Percentiles rank a stretch among this genome's conserved stretches.
These are phyloP conservation scores for Aricia artaxerxes DNA, from an alignment of 2,888 invertebrate genomes.

Conservation along the genomic window DNA sequence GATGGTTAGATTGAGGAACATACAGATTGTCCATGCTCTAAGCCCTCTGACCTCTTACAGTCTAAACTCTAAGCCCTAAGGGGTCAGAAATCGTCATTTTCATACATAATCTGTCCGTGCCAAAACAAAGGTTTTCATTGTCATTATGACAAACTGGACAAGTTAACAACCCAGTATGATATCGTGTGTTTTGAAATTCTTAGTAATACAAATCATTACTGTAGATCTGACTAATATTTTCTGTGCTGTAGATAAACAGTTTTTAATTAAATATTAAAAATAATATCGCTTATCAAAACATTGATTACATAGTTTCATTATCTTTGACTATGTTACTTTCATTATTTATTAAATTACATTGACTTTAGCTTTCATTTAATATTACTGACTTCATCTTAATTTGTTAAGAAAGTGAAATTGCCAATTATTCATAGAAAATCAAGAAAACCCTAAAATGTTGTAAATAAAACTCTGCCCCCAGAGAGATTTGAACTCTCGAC, in stretches of 20 bases:
- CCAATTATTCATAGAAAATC: not conserved
- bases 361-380: not conserved
- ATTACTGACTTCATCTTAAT: not conserved
- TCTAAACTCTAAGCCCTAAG: no score
- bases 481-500: slow-evolving; percentile 24
- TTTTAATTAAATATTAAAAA: not conserved
- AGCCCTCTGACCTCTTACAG: no score
- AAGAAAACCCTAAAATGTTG: not conserved
- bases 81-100: no score
- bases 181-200: not conserved
- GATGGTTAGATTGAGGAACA: not conserved
- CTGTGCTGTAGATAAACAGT: not conserved
- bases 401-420: not conserved
- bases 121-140: no score
- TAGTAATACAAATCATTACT: not conserved
- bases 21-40: not conserved
- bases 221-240: not conserved
- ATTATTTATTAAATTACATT: not conserved
- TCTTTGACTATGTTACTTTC: not conserved
- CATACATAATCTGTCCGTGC: no score
- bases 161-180: not conserved
- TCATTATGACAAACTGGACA: no score
- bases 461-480: slow-evolving; percentile 3
- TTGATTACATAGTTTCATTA: not conserved
- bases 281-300: not conserved